These are phyloP conservation scores for Megalops atlanticus DNA, from an alignment of 2,113 vertebrate species.

Conservation along the genomic window DNA sequence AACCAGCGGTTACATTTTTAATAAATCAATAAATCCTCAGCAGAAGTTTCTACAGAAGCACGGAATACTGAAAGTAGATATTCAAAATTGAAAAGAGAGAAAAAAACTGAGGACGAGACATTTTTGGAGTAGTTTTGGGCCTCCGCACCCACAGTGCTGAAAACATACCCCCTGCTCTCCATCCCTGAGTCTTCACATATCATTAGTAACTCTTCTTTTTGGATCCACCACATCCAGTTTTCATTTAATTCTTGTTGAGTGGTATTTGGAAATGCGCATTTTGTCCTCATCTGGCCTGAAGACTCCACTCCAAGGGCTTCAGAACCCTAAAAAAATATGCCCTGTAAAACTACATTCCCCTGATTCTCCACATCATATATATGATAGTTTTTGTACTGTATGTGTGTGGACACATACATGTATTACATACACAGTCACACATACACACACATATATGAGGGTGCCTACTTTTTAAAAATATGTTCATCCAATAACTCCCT, in stretches of 20 bases:
- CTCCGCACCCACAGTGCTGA: background rate
- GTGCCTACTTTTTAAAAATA: background rate
- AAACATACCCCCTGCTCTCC: no score
- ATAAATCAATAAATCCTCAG: conserved; percentile 3
- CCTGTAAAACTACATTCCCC: no score
- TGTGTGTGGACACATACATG: background rate
- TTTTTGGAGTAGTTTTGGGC: conserved; percentile 8
- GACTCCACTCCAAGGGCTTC: background rate
- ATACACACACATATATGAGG: background rate
- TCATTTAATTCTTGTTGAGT: background rate
- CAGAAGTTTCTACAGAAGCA: background rate
- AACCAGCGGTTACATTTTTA: conserved; percentile 15
- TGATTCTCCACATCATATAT: no score
- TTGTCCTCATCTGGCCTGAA: background rate
- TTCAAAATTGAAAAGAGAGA: conserved; percentile 21
- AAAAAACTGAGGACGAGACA: background rate
- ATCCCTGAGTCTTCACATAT: background rate
- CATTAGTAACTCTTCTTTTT: background rate
- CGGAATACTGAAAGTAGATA: conserved; percentile 24
- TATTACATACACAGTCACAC: background rate
- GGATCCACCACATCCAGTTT: background rate
- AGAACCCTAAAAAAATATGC: background rate
- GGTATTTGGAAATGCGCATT: background rate
- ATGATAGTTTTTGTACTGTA: no score
- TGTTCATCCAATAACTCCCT: background rate